phyloP scores from a whole-genome alignment of 2,888 invertebrate genomes.

The Sympetrum striolatum region DNA sequence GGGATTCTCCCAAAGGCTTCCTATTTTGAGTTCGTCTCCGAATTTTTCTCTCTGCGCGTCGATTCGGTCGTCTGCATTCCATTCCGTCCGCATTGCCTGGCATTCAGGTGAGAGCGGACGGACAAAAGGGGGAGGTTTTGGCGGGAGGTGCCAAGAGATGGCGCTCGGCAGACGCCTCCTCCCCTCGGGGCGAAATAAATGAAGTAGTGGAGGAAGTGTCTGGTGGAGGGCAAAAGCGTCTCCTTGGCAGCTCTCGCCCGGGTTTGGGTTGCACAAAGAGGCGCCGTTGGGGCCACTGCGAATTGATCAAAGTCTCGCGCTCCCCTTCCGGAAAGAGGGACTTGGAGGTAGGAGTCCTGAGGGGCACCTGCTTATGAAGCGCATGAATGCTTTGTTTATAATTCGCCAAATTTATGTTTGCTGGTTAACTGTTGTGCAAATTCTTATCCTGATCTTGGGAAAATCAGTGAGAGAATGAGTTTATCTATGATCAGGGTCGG shows the following conservation, averaged over 20 bases:
- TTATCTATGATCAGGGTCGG: too few relatives aligned
- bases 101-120: not conserved
- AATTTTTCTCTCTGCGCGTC: too few relatives aligned
- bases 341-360: not conserved
- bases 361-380: not conserved
- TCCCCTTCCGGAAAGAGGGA: not conserved
- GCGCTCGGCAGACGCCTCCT: not conserved
- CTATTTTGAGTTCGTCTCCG: too few relatives aligned
- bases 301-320: not conserved
- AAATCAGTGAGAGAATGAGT: too few relatives aligned
- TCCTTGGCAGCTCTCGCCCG: not conserved
- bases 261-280: not conserved
- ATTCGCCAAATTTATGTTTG: too few relatives aligned
- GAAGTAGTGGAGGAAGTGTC: not conserved
- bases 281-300: not conserved
- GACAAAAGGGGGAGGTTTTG: not conserved
- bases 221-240: not conserved
- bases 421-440: too few relatives aligned
- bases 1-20: too few relatives aligned
- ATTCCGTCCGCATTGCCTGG: not conserved
- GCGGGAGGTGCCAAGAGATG: not conserved
- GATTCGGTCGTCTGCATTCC: not conserved
- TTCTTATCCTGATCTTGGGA: too few relatives aligned
- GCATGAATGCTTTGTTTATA: too few relatives aligned
- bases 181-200: not conserved